phyloP scores from a whole-genome alignment of 2,797 vertebrate species.

The Coluber constrictor region DNA sequence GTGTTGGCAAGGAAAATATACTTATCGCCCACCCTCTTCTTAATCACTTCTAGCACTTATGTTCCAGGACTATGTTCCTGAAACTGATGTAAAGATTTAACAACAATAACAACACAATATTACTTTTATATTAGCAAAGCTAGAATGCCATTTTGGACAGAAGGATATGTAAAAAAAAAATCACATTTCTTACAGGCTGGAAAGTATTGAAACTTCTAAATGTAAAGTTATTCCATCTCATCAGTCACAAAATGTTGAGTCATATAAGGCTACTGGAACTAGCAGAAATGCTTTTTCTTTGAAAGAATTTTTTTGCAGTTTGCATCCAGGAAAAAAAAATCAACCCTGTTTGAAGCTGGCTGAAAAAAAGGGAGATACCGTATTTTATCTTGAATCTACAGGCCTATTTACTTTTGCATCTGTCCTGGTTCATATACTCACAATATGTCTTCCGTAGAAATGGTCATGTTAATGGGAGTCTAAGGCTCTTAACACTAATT shows the following conservation, averaged over 20 bases:
- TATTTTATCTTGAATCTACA: not conserved
- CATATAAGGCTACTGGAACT: not conserved
- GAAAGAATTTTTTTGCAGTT: not conserved
- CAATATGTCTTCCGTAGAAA: not conserved
- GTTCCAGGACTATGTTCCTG: not conserved
- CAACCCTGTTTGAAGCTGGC: not conserved
- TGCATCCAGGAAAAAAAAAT: not conserved
- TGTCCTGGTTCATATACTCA: not conserved
- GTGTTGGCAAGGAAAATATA: not conserved
- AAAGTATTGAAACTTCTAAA: not conserved
- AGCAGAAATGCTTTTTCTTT: not conserved
- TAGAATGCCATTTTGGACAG: not conserved
- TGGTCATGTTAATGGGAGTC: not conserved
- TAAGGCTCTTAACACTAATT: not conserved
- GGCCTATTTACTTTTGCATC: not conserved
- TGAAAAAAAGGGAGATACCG: not conserved
- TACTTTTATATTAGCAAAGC: not conserved
- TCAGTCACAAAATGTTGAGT: not conserved
- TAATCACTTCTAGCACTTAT: not conserved
- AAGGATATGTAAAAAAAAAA: not conserved
- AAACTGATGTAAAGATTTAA: not conserved
- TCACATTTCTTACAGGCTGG: not conserved
- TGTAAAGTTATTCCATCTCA: not conserved
- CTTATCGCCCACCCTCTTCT: not conserved
- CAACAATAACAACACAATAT: not conserved